Evolutionary conservation across 2,888 invertebrate genomes (phyloP), one percentile per base, ranked within the genome.

Genomic region (Athrips mouffetella): DNA sequence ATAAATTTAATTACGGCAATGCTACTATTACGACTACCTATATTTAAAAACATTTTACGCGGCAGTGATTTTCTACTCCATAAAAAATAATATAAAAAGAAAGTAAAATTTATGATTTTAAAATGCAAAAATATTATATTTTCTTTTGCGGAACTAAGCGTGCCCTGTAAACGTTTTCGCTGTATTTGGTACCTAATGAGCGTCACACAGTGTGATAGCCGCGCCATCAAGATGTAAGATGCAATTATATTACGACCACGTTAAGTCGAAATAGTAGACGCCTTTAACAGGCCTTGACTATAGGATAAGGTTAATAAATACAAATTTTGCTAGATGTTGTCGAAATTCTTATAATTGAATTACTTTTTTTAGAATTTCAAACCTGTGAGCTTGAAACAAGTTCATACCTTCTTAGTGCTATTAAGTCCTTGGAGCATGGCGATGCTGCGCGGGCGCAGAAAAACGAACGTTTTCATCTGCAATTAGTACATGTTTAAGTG

Each of bases 401-500:
- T 37, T n/a, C 21, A 11, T 37, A 37, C 18, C 10, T 27, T 27
- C 7, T 35, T 10, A 35, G 18, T 21, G 37, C 21, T 37, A 37
- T 37, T 21, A 21, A 11, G 37, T 21, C 21, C 37, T 21, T 37
- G 37, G 20, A 37, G 37, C 37, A 21, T 37, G 11, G 21, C 37
- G 11, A 2, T 1, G 13, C 37, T 37, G 27, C 42, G 29, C 27
- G 25, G 23, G 25, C 39, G 45, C 49, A 31, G 39, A 46, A 45
- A 45, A 46, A 33, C 30, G 21, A 25, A 18, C 20, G 31, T 41
- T 31, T 35, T 45, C 48, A 41, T 45, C 45, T 21, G 41, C 48
- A 48, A 48, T 51, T 48, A 51, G 48, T 51, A 48, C 51, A 30
- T 48, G 44, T 46, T 49, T 49, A 46, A 37, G 15, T 48, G 58